These are phyloP conservation scores for Tichodroma muraria DNA, from an alignment of 2,113 vertebrate genomes.

Conservation along the genomic window DNA sequence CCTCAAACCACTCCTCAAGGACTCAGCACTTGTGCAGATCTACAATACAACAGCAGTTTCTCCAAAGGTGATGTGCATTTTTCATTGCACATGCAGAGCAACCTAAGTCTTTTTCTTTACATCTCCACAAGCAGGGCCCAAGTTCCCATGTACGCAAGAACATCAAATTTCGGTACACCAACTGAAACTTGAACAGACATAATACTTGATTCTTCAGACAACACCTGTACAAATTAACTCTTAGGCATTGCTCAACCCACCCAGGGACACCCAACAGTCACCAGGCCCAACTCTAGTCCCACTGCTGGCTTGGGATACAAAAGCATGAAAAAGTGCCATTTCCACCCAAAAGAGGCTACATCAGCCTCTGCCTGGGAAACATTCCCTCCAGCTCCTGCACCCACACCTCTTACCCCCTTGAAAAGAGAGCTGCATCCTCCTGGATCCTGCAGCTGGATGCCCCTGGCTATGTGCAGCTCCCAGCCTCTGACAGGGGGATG, in stretches of 20 bases:
- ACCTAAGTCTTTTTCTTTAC: too few relatives aligned
- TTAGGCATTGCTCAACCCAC: too few relatives aligned
- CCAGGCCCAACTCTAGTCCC: not conserved
- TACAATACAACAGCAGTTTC: accelerated
- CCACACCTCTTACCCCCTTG: too few relatives aligned
- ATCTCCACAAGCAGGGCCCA: not conserved
- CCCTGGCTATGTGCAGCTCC: too few relatives aligned
- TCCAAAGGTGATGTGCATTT: not conserved
- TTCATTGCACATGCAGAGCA: accelerated
- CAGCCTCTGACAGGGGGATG: accelerated
- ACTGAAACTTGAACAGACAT: not conserved
- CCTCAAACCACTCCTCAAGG: too few relatives aligned
- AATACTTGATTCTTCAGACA: not conserved
- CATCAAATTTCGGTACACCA: not conserved
- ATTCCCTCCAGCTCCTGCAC: not conserved
- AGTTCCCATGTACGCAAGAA: not conserved
- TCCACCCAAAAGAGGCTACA: not conserved
- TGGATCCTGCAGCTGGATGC: too few relatives aligned
- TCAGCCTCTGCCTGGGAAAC: not conserved
- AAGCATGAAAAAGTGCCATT: not conserved
- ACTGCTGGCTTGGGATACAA: not conserved
- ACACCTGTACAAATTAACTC: not conserved
- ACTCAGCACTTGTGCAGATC: too few relatives aligned
- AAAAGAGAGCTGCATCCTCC: not conserved
- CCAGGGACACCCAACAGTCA: too few relatives aligned